Evolutionary conservation across 2,113 vertebrate species (phyloP).

Genomic region (Epinephelus fuscoguttatus): DNA sequence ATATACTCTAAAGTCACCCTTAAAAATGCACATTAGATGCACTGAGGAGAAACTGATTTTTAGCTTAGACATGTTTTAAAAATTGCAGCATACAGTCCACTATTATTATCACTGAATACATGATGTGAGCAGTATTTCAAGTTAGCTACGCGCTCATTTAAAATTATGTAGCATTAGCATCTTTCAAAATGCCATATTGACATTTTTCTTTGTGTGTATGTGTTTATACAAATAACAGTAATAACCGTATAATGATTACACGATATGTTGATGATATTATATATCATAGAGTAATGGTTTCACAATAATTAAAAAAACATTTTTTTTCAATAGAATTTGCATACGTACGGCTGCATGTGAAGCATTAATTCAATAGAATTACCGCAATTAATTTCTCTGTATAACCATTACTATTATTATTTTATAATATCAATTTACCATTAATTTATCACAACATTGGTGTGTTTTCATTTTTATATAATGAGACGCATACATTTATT

Average conservation of each 20-base stretch:
- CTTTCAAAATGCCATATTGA: not conserved
- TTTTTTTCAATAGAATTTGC: not conserved
- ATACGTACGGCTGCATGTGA: not conserved
- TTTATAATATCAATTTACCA: not conserved
- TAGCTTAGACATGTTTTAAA: not conserved
- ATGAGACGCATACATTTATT: not conserved
- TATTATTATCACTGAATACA: not conserved
- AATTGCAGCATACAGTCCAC: not conserved
- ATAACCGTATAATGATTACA: not conserved
- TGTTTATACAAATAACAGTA: not conserved
- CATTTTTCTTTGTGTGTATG: not conserved
- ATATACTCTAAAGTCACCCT: not conserved
- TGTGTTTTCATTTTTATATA: not conserved
- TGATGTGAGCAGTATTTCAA: not conserved
- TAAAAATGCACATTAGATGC: constrained; percentile 15
- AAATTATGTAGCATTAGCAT: not conserved
- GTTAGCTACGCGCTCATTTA: not conserved
- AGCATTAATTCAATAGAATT: not conserved
- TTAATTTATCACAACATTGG: not conserved
- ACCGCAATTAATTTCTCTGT: not conserved
- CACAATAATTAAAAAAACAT: not conserved
- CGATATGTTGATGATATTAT: rapidly evolving
- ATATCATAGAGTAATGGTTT: not conserved
- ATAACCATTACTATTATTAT: not conserved
- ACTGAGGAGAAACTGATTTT: constrained; percentile 26